Evolutionary conservation across 2,113 vertebrate genomes (phyloP).

Genomic region (Steatornis caripensis): DNA sequence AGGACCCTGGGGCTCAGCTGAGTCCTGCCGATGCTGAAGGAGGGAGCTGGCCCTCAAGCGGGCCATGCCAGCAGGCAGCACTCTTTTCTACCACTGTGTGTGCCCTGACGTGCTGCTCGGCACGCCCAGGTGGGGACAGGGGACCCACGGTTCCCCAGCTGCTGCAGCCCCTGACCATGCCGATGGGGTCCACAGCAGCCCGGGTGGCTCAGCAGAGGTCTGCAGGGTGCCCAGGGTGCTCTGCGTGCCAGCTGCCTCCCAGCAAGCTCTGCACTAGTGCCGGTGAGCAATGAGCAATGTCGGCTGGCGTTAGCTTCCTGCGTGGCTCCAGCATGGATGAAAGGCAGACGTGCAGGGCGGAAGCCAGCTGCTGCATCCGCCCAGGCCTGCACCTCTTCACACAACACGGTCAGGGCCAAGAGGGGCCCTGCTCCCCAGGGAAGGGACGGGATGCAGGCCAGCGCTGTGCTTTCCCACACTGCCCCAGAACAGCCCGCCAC

Average conservation of each 20-base stretch:
- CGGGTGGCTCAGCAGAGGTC: not conserved
- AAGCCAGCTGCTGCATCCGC: rapidly evolving
- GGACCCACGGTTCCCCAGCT: not conserved
- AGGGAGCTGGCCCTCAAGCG: not conserved
- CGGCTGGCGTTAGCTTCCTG: not conserved
- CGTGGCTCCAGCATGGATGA: not conserved
- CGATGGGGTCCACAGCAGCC: not conserved
- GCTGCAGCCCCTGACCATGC: not conserved
- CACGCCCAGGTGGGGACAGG: rapidly evolving
- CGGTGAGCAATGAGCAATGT: rapidly evolving
- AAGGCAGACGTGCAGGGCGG: not conserved
- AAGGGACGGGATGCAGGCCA: not conserved
- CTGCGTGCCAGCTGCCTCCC: not conserved
- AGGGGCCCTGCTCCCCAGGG: not conserved
- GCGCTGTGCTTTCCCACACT: rapidly evolving
- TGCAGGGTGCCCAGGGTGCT: not conserved
- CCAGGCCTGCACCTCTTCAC: conserved; percentile 12
- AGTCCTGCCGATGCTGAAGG: not conserved
- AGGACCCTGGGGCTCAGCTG: rapidly evolving
- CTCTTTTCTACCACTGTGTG: not conserved
- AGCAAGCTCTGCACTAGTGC: rapidly evolving
- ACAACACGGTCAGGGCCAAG: not conserved
- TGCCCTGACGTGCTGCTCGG: rapidly evolving
- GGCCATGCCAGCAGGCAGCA: not conserved
- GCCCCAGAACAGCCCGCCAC: rapidly evolving